These are phyloP conservation scores for Petaurus breviceps DNA, from an alignment of 2,113 vertebrate genomes.

Conservation along the genomic window DNA sequence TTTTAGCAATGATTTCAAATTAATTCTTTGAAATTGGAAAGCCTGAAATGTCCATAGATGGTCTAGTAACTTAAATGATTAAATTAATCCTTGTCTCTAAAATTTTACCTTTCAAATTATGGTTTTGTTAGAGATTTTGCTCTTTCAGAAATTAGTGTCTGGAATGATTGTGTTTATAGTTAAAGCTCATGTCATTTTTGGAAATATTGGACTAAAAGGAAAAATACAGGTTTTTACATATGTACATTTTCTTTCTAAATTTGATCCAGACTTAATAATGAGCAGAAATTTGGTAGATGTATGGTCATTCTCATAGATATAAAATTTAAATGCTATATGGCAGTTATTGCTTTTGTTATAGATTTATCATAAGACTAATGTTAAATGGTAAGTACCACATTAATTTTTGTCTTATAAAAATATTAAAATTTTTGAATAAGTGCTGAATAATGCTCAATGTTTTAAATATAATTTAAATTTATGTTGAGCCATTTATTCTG, in stretches of 20 bases:
- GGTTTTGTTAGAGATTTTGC: neutral
- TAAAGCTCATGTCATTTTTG: neutral
- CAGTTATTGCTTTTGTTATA: conserved; percentile 35
- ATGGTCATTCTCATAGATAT: neutral
- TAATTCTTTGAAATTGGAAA: neutral
- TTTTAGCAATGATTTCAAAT: neutral
- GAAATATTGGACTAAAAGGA: neutral
- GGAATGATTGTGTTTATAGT: no score
- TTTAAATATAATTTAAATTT: conserved; percentile 40
- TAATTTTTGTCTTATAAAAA: conserved; percentile 22
- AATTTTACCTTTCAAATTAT: neutral
- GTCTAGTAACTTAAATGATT: neutral
- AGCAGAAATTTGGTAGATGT: neutral
- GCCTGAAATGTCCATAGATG: neutral
- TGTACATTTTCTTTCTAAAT: neutral
- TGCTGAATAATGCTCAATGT: neutral
- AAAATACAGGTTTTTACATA: neutral
- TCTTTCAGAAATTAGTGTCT: neutral
- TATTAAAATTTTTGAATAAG: neutral
- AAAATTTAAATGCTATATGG: neutral
- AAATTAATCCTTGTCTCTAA: neutral
- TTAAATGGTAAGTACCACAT: neutral
- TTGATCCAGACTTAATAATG: neutral
- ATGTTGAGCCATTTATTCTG: neutral
- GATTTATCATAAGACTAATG: conserved; percentile 5